These are phyloP conservation scores for Mastigias papua DNA, from an alignment of 30 jellyfish, hydroid and myxozoan species.

Conservation along the genomic window DNA sequence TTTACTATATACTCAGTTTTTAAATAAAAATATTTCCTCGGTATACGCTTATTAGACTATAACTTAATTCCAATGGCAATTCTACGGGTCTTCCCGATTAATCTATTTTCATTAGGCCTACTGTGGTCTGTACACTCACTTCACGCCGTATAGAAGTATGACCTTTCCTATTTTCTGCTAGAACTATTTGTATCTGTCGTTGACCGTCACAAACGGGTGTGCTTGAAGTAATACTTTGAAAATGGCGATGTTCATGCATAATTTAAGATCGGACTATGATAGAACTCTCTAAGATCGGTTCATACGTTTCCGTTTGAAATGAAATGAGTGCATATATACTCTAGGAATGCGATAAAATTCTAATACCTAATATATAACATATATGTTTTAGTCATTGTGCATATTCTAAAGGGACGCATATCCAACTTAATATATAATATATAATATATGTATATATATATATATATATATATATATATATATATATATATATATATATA, in stretches of 20 bases:
- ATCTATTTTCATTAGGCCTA: not conserved
- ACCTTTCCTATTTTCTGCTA: too few species aligned
- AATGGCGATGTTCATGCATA: too few species aligned
- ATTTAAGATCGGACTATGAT: too few species aligned
- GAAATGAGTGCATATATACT: not conserved
- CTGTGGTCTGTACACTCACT: not conserved
- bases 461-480: too few species aligned
- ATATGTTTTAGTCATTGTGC: not conserved
- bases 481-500: too few species aligned
- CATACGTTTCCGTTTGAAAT: not conserved
- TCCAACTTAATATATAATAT: too few species aligned
- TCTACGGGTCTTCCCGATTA: not conserved
- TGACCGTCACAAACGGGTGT: too few species aligned
- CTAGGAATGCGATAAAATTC: not conserved
- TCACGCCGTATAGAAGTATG: not conserved
- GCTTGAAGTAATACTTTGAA: too few species aligned
- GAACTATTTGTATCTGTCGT: too few species aligned
- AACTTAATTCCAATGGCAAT: not conserved
- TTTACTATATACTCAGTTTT: conserved; percentile 6
- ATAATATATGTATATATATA: too few species aligned
- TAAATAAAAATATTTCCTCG: conserved; percentile 23
- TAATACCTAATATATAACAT: not conserved
- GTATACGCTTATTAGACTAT: conserved; percentile 9
- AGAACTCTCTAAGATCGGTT: not conserved
- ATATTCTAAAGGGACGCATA: too few species aligned